These are phyloP conservation scores for Microplitis mediator DNA, from an alignment of 1,140 invertebrate genomes.

Conservation along the genomic window DNA sequence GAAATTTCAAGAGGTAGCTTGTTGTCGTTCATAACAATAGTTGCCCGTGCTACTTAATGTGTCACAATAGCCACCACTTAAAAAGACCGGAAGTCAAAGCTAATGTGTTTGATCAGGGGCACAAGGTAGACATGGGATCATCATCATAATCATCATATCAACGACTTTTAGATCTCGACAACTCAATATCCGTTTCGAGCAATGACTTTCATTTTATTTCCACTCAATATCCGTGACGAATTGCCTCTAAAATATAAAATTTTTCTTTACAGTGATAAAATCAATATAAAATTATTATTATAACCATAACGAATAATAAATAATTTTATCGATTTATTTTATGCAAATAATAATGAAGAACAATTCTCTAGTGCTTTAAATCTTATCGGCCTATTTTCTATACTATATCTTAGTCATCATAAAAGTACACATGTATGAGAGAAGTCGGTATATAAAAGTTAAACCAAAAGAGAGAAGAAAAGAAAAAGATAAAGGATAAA, in stretches of 20 bases:
- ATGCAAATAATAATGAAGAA: background rate
- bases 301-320: background rate
- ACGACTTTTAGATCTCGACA: background rate
- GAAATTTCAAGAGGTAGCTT: slow-evolving; percentile 26
- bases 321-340: background rate
- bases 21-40: slow-evolving; percentile 44
- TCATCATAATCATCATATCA: background rate
- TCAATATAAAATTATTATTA: background rate
- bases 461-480: background rate
- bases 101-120: slow-evolving; percentile 55
- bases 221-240: background rate
- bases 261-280: background rate
- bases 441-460: background rate
- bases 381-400: slow-evolving; percentile 25
- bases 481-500: background rate
- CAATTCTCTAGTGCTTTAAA: slow-evolving; percentile 7
- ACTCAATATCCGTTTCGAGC: slow-evolving; percentile 29
- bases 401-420: background rate
- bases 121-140: slow-evolving; percentile 21
- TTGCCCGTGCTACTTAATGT: slow-evolving; percentile 8
- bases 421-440: slow-evolving; percentile 13
- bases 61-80: slow-evolving; percentile 47
- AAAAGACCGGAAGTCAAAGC: slow-evolving; percentile 45
- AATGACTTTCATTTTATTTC: slow-evolving; percentile 7
- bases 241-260: background rate